Base-by-base conservation (phyloP, 2,797 vertebrate genomes). In the Muraenolepis orangiensis region DNA sequence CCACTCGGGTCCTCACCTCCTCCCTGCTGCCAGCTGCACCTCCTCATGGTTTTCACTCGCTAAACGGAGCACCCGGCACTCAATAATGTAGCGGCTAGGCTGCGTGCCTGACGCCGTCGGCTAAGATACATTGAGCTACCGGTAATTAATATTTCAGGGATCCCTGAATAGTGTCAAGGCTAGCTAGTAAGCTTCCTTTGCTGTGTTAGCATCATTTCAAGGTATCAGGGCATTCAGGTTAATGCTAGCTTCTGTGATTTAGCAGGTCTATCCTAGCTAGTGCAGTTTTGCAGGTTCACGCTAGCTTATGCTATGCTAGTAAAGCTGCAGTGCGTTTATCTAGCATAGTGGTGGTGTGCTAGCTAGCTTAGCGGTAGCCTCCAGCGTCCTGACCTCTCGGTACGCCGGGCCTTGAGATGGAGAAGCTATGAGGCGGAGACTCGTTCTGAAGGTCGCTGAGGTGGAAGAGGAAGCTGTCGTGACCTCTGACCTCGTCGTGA, bases 391-490 rank as follows among this genome's bases (percentile, higher is more conserved):
- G 84, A 94, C 93, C 91, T 91, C 93, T 93, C 18, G 80, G 87
- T 66, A 81, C 71, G 0, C 87, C 85, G 84, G 78, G 92, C 42
- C 92, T 3, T 0, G 88, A 85, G 74, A 93, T 87, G 86, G 76
- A 88, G 90, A 94, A 91, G 68, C 73, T 92, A 78, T 91, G 83
- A 5, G 82, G 30, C 0, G 86, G 86, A 2, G 76, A 84, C 70
- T 79, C 69, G 68, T 92, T 91, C 78, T 93, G 90, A 76, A 81
- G 76, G 81, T 93, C 93, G 23, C 84, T 92, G 70, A 91, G 87
- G 66, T 84, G 87, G 91, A 95, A 93, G 29, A 91, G 88, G 82
- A 94, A 94, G 79, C 80, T 87, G 87, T 93, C 89, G 6, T 64
- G 83, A 70, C 90, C 93, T 86, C 87, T 91, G 79, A 85, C n/a